Percentiles rank a stretch among this genome's conserved stretches.
Conservation (phyloP, 1,140 invertebrate genomes). For the Ditylenchus dipsaci region DNA sequence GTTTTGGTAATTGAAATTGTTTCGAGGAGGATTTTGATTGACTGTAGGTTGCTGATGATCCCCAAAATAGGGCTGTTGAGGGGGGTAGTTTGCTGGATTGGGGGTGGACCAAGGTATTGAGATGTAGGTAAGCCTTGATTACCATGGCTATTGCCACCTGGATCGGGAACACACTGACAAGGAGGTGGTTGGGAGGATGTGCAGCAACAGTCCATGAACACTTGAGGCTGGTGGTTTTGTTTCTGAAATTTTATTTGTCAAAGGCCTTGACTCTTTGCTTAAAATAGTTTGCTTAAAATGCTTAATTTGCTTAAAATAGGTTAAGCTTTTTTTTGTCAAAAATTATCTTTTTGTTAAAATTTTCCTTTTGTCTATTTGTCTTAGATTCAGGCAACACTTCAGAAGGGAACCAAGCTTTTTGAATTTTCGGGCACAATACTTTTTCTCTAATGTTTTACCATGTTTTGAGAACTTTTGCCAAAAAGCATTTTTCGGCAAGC, state of each 20-base stretch:
- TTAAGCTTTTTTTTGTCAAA: no score
- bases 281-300: no score
- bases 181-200: conserved; percentile 34
- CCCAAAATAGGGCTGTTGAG: conserved; percentile 7
- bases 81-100: background rate
- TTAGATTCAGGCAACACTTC: no score
- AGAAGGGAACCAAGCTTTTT: no score
- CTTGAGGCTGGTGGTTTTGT: conserved; percentile 28
- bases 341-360: no score
- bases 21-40: background rate
- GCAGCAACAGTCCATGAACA: conserved; percentile 41
- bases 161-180: conserved; percentile 28
- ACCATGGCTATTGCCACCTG: background rate
- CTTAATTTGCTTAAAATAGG: no score
- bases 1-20: background rate
- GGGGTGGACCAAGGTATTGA: background rate
- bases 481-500: no score
- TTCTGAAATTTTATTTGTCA: background rate
- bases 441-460: no score
- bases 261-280: no score
- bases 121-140: background rate
- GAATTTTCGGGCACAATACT: no score
- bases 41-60: conserved; percentile 4
- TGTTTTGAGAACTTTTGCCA: no score
- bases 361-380: no score